phyloP scores from a whole-genome alignment of 2,113 vertebrate species.

The Xiphophorus couchianus region DNA sequence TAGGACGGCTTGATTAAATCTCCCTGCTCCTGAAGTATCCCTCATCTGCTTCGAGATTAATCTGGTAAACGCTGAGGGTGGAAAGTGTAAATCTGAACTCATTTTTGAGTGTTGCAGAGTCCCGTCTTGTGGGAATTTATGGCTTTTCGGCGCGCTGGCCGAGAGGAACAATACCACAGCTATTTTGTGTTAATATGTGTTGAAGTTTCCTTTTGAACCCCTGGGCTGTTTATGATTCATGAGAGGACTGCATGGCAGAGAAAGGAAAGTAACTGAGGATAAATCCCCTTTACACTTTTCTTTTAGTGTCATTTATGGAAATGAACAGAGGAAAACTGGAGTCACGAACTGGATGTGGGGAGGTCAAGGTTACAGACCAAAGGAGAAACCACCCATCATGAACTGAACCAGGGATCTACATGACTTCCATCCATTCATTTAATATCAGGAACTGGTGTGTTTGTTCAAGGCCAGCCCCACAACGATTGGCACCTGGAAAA shows the following conservation, averaged over 20 bases:
- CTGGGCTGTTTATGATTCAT: conserved; percentile 45
- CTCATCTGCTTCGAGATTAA: conserved; percentile 41
- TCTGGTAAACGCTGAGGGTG: conserved; percentile 23
- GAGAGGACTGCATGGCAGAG: conserved; percentile 16
- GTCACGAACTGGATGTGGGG: conserved; percentile 61
- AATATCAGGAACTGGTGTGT: conserved; percentile 27
- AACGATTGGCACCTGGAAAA: conserved; percentile 30
- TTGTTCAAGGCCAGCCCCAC: conserved; percentile 55
- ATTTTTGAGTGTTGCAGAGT: conserved; percentile 22
- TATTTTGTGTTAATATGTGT: conserved; percentile 31
- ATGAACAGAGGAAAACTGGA: conserved; percentile 68
- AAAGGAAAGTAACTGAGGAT: conserved; percentile 29
- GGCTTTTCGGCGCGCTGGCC: conserved; percentile 15
- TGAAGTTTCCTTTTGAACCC: conserved; percentile 1
- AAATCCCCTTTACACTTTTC: conserved; percentile 70
- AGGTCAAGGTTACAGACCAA: conserved; percentile 76
- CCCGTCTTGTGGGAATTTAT: conserved; percentile 34
- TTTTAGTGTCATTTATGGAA: conserved; percentile 81
- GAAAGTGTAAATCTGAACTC: conserved; percentile 23
- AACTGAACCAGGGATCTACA: conserved; percentile 53
- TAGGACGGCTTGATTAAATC: conserved; percentile 57
- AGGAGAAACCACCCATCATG: conserved; percentile 47
- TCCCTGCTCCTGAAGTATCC: conserved; percentile 39
- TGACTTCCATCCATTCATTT: conserved; percentile 41
- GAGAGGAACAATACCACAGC: conserved; percentile 25